Conservation (phyloP, 2,113 vertebrate species). For the Psilopogon haemacephalus region DNA sequence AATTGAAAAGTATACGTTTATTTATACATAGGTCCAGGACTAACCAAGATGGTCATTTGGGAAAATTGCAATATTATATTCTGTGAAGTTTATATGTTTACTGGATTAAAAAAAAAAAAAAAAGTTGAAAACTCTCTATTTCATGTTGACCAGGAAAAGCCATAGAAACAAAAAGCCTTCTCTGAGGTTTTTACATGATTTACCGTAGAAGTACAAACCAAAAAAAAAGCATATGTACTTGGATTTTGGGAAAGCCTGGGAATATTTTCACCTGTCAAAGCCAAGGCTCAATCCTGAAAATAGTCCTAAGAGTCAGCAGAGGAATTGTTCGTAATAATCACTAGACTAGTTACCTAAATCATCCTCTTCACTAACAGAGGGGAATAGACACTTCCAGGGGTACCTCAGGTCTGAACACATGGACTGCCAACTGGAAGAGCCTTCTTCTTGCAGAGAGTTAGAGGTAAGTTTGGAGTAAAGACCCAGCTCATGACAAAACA, state of each 20-base stretch:
- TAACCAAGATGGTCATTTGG: slow-evolving; percentile 50
- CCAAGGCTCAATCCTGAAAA: not conserved
- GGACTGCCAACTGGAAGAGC: not conserved
- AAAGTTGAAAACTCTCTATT: not conserved
- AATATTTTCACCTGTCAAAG: not conserved
- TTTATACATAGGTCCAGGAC: slow-evolving; percentile 65
- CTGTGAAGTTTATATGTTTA: slow-evolving; percentile 25
- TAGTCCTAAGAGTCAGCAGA: not conserved
- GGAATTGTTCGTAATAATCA: not conserved
- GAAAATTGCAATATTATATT: slow-evolving; percentile 60
- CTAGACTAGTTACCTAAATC: not conserved
- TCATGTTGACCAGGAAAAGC: slow-evolving; percentile 4
- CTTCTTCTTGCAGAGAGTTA: not conserved
- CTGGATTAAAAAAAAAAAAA: not conserved
- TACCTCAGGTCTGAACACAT: accelerated
- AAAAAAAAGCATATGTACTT: not conserved
- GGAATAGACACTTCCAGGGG: not conserved
- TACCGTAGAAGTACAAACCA: not conserved
- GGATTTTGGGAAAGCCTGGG: not conserved
- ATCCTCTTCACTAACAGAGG: not conserved
- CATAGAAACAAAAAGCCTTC: not conserved
- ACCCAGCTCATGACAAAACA: not conserved
- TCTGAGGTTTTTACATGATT: not conserved
- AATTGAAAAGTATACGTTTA: slow-evolving; percentile 65
- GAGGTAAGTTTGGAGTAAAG: not conserved